Percentiles rank a stretch among this genome's conserved stretches.
Conservation (phyloP, 2,113 vertebrate genomes). For the Rhineura floridana region DNA sequence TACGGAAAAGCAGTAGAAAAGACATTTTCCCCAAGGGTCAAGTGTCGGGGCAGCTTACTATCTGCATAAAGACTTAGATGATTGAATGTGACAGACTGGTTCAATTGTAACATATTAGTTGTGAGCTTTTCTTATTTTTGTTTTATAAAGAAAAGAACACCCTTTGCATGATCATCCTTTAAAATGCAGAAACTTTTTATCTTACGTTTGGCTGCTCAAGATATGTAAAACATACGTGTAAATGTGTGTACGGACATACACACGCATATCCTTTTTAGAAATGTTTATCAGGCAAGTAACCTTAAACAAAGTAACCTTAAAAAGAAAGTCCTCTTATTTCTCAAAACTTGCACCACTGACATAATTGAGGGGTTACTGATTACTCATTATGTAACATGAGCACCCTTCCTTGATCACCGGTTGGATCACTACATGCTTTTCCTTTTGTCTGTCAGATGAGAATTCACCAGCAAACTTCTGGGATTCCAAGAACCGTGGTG, state of each 20-base stretch:
- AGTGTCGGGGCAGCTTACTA: neutral
- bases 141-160: neutral
- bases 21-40: neutral
- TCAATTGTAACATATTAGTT: neutral
- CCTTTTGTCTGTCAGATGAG: slow-evolving; percentile 85
- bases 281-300: neutral
- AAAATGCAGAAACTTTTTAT: neutral
- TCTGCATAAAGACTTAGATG: neutral
- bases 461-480: slow-evolving; percentile 97
- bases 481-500: slow-evolving; percentile 98
- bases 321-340: neutral
- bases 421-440: neutral
- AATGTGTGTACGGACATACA: neutral
- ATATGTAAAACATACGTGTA: neutral
- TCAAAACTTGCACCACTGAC: neutral
- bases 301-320: neutral
- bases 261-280: neutral
- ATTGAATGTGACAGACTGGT: neutral
- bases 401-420: too few species aligned
- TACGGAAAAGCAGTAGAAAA: neutral
- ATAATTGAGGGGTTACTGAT: neutral
- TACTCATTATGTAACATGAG: neutral
- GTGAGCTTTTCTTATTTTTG: neutral
- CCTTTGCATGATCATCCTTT: neutral
- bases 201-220: neutral